Base-by-base conservation (phyloP, 2,888 invertebrate species). In the Anthophora plumipes region DNA sequence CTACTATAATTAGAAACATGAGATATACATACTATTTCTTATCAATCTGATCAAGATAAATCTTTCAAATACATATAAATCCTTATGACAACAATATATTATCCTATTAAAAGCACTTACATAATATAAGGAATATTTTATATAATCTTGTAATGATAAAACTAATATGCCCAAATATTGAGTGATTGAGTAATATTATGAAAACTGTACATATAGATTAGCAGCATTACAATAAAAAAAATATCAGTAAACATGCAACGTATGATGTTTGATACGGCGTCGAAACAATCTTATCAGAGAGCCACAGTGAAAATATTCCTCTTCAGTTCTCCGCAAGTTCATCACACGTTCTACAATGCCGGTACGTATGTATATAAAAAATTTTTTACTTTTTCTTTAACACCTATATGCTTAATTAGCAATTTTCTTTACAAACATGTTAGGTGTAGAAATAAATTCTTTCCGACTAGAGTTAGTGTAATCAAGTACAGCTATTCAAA, bases 251-350 rank as follows among this genome's bases (percentile, higher is more conserved):
- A 67, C 52, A 55, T 6, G 54, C 39, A 39, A 61, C 64, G 17
- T 41, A 54, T 39, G 31, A 78, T 52, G 46, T 25, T 20, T 61
- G 80, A 64, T 80, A 80, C 1, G 48, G 9, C 50, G 12, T 20
- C 4, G 25, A 48, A 17, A 37, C 59, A 80, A 66, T 74, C 80
- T 80, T 80, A 80, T 80, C 80, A 60, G 41, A 60, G 41, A 20
- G 25, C 7, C 8, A 20, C 12, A 17, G 22, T 39, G 25, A 66
- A 80, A 80, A 74, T 80, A 73, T 69, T 69, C 63, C 54, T 43
- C 63, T 37, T n/a, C 64, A 6, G 12, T 60, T 60, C 69, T 60
- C 7, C 31, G 22, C 41, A 39, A 25, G 48, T 66, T 37, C 57
- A 22, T 6, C 22, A 39, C 60, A 0, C 37, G 22, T 1, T 73